phyloP scores from a whole-genome alignment of 2,888 invertebrate genomes.

The Tenthredo mesomela region DNA sequence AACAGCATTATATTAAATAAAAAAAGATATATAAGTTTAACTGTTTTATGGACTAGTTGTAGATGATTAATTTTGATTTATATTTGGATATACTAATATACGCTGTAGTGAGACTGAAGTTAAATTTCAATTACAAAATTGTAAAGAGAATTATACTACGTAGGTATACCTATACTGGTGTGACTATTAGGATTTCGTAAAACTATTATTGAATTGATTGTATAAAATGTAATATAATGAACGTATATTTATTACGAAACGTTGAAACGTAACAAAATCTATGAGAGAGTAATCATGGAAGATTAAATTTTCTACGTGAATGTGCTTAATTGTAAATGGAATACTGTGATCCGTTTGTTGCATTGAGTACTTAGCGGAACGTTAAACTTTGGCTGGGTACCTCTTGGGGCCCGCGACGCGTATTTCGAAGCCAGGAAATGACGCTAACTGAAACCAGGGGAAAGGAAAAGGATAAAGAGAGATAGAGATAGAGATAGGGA shows the following conservation, averaged over 20 bases:
- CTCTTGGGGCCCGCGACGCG: not conserved
- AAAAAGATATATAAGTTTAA: not conserved
- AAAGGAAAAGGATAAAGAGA: not conserved
- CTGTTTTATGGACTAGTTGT: not conserved
- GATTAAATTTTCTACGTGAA: not conserved
- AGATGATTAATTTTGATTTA: not conserved
- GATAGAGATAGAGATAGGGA: not conserved
- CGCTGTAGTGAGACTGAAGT: not conserved
- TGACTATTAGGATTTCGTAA: too few species aligned
- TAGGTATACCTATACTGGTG: too few species aligned
- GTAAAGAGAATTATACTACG: not conserved
- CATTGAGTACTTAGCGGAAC: slow-evolving; percentile 29
- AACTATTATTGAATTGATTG: too few species aligned
- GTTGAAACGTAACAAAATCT: not conserved
- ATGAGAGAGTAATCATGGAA: not conserved
- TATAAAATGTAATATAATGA: not conserved
- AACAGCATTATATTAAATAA: not conserved
- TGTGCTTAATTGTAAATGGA: not conserved
- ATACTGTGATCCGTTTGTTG: slow-evolving; percentile 9
- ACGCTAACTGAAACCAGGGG: slow-evolving; percentile 22
- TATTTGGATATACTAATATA: not conserved
- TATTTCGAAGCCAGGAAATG: slow-evolving; percentile 24
- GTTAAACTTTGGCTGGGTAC: slow-evolving; percentile 17
- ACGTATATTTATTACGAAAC: not conserved
- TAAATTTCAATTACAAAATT: not conserved